Percentiles rank a stretch among this genome's conserved stretches.
Conservation (phyloP, 2,888 invertebrate species). For the Platycheirus rosarum region DNA sequence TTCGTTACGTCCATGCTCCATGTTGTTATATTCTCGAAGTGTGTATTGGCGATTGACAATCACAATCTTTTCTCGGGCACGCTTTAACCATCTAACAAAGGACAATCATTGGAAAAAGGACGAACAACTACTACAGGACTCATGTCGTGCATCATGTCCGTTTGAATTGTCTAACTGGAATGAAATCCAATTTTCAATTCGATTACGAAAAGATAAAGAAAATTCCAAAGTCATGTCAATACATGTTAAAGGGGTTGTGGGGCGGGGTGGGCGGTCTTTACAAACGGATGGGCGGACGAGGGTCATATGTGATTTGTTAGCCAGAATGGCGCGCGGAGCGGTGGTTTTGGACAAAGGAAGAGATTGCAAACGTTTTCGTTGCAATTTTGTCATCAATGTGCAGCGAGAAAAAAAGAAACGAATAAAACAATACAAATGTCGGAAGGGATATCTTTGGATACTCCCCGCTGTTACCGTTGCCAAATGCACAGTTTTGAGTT, state of each 20-base stretch:
- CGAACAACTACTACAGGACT: constrained; percentile 15
- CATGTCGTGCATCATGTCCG: constrained; percentile 46
- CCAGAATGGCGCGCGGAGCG: background rate
- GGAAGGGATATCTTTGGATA: constrained; percentile 31
- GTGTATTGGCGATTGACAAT: constrained; percentile 41
- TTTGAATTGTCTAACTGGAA: constrained; percentile 61
- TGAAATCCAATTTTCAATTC: constrained; percentile 74
- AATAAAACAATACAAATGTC: constrained; percentile 35
- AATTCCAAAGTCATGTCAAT: constrained; percentile 73
- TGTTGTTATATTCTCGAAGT: background rate
- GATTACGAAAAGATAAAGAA: constrained; percentile 73
- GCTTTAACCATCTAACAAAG: background rate
- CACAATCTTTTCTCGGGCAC: constrained; percentile 35
- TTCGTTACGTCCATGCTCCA: constrained; percentile 18
- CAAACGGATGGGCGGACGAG: constrained; percentile 22
- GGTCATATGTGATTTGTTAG: constrained; percentile 52
- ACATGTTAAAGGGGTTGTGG: constrained; percentile 33
- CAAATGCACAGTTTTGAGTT: constrained; percentile 47
- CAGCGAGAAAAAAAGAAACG: constrained; percentile 2
- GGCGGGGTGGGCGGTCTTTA: background rate
- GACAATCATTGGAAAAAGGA: background rate
- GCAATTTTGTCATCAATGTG: constrained; percentile 53
- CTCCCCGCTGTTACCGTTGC: constrained; percentile 47
- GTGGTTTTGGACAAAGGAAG: constrained; percentile 17
- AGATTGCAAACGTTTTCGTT: constrained; percentile 47